A percentile compares a stretch with the other conserved stretches of the same genome.
Conservation (phyloP, 2,888 invertebrate species). For the Ceratothoa steindachneri region DNA sequence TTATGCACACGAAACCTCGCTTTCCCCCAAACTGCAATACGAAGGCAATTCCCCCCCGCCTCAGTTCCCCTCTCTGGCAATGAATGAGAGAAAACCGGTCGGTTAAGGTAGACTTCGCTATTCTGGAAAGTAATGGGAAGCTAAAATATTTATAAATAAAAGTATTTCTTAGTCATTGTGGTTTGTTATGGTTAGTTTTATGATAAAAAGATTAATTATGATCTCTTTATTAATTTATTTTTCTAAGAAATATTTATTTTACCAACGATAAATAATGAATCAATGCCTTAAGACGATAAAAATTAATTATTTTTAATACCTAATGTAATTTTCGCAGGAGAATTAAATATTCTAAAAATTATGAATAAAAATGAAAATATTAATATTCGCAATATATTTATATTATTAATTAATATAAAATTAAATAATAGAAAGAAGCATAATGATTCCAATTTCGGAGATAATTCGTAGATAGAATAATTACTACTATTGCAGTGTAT, state of each 20-base stretch:
- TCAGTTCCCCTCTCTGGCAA: slow-evolving; percentile 25
- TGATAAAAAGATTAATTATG: too few relatives aligned
- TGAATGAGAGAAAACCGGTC: slow-evolving; percentile 39
- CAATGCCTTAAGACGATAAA: background rate
- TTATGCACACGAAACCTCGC: background rate
- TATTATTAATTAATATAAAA: too few relatives aligned
- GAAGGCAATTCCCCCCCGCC: slow-evolving; percentile 29
- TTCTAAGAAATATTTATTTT: too few relatives aligned
- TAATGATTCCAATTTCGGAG: too few relatives aligned
- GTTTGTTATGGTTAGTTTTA: too few relatives aligned
- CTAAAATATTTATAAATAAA: slow-evolving; percentile 15
- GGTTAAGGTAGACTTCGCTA: background rate
- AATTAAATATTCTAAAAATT: background rate
- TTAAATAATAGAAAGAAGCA: too few relatives aligned
- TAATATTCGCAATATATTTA: too few relatives aligned
- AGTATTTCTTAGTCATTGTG: background rate
- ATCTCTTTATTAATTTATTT: too few relatives aligned
- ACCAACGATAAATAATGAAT: background rate
- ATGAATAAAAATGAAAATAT: background rate
- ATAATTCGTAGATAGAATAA: too few relatives aligned
- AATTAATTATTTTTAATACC: background rate
- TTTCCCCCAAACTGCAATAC: background rate
- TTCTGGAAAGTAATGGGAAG: slow-evolving; percentile 25
- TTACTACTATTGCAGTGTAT: too few relatives aligned
- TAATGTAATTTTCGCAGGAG: background rate